Conservation (phyloP, 2,113 vertebrate genomes). For the Tyrannus savana region DNA sequence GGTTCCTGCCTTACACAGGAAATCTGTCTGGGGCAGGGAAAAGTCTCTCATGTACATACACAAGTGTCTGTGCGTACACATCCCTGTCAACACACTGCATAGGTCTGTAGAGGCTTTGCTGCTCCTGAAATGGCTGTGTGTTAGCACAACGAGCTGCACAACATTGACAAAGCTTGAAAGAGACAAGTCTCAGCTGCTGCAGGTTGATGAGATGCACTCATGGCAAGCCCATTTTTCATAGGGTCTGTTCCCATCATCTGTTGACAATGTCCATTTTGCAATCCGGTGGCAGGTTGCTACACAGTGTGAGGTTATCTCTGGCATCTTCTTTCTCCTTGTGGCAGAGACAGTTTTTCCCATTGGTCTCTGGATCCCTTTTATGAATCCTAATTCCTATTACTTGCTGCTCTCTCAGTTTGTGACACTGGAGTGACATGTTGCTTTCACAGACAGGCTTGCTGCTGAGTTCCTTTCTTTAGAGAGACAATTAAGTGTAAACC, state of each 20-base stretch:
- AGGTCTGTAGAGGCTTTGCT: not conserved
- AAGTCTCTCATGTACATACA: not conserved
- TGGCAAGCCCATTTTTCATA: not conserved
- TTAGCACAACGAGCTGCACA: not conserved
- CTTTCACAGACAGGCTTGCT: not conserved
- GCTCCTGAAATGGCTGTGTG: constrained; percentile 8
- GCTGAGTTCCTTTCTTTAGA: not conserved
- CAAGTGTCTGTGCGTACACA: not conserved
- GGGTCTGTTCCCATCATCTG: not conserved
- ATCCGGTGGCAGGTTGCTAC: constrained; percentile 5
- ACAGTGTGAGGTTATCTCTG: not conserved
- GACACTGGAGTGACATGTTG: not conserved
- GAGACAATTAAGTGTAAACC: not conserved
- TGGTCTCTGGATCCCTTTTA: not conserved
- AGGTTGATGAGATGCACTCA: not conserved
- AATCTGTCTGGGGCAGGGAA: not conserved
- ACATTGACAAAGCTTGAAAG: not conserved
- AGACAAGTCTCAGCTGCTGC: not conserved
- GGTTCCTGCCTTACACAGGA: not conserved
- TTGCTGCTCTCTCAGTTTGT: not conserved
- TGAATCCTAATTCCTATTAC: not conserved
- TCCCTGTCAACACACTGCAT: not conserved
- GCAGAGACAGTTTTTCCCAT: not conserved
- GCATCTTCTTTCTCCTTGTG: not conserved
- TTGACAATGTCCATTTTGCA: not conserved